Evolutionary conservation across 2,888 invertebrate genomes (phyloP), one percentile per base, ranked within the genome.

Genomic region (Magallana nippona): DNA sequence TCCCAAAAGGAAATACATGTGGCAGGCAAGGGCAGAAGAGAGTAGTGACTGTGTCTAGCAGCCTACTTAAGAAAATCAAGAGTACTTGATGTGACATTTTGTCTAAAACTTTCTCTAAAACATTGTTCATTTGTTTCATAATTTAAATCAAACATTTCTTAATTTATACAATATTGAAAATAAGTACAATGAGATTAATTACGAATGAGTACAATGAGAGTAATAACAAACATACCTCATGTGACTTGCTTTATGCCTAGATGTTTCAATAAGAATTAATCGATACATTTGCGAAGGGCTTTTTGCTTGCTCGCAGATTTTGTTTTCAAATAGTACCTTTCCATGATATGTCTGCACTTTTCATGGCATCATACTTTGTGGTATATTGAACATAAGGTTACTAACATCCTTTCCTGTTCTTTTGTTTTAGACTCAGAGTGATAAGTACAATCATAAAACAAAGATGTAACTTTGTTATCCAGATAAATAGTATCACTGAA

Each of bases 291-390:
- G 1, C 55, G 79, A 13, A 79, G 56, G n/a, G 79, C 79, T 80
- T 80, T 80, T 27, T 57, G 80, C 27, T 80, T 80, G 57, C 60
- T 80, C 10, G n/a, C 11, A 11, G 44, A 22, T 44, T 60, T 81
- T 27, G 58, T 55, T 57, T 81, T 57, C 22, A 60, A 58, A 27
- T 55, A 32, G 19, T 60, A 81, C 2, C 32, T 58, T 60, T 60
- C 81, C 81, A 81, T 81, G 17, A 22, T 58, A 27, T 81, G 81
- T 27, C 60, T 81, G 56, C 81, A 81, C 22, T 60, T 57, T 27
- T 58, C 15, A 60, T 81, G 81, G 19, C 81, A 81, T 56, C 79
- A 17, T 13, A 79, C 19, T 56, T 81, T 81, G 56, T 22, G 60
- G 60, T 27, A 81, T 13, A 60, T 2, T 27, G 44, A 60, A 11